A percentile compares a stretch with the other conserved stretches of the same genome.
phyloP scores from a whole-genome alignment of 2,888 invertebrate species.

The Rhaphigaster nebulosa region DNA sequence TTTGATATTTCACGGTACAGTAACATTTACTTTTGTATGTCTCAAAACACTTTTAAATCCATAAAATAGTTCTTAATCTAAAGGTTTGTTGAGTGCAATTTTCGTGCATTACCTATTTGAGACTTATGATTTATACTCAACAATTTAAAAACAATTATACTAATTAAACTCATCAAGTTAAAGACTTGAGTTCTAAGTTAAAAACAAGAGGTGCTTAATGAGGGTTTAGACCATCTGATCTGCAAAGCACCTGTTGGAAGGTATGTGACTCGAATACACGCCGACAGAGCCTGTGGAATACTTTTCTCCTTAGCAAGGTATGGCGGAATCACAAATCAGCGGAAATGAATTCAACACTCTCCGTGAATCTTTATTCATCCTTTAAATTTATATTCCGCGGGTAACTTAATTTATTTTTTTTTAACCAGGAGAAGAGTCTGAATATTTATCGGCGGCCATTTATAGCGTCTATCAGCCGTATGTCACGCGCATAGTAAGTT shows the following conservation, averaged over 20 bases:
- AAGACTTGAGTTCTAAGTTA: not conserved
- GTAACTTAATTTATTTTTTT: slow-evolving; percentile 35
- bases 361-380: slow-evolving; percentile 39
- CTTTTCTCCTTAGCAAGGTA: not conserved
- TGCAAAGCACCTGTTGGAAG: not conserved
- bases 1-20: too few relatives aligned
- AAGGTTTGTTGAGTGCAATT: too few relatives aligned
- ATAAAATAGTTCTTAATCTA: too few relatives aligned
- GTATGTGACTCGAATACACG: not conserved
- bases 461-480: not conserved
- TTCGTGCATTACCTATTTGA: too few relatives aligned
- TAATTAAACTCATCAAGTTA: not conserved
- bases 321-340: slow-evolving; percentile 39
- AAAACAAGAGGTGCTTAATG: not conserved
- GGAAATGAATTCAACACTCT: slow-evolving; percentile 23
- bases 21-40: too few relatives aligned
- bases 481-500: slow-evolving; percentile 16
- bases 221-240: not conserved
- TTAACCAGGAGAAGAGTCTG: not conserved
- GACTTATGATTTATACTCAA: too few relatives aligned
- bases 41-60: too few relatives aligned
- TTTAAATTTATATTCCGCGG: not conserved
- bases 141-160: too few relatives aligned
- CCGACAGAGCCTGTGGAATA: not conserved
- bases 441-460: slow-evolving; percentile 22